Conservation (phyloP, 2,888 invertebrate species). For the Callinectes sapidus region DNA sequence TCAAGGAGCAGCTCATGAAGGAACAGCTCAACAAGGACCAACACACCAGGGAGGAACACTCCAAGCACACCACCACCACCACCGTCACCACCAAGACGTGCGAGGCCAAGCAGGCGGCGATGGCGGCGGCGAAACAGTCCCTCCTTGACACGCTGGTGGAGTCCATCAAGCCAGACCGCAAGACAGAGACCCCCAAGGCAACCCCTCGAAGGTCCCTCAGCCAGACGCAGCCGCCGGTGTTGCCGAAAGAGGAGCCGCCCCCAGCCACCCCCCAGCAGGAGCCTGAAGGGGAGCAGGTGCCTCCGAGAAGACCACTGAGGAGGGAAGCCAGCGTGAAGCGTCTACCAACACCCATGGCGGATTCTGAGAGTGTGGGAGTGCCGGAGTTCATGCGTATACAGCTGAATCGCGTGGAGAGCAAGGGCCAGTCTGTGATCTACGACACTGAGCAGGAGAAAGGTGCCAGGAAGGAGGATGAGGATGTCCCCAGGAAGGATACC, state of each 20-base stretch:
- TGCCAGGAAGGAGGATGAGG: not conserved
- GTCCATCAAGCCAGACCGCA: constrained; percentile 25
- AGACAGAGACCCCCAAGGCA: not conserved
- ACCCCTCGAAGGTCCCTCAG: not conserved
- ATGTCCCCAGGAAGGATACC: not conserved
- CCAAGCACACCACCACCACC: constrained; percentile 5
- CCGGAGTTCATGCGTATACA: constrained; percentile 72
- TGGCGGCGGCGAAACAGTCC: not conserved
- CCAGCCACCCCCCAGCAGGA: constrained; percentile 27
- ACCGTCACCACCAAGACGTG: not conserved
- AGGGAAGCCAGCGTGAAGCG: constrained; percentile 69
- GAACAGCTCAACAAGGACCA: not conserved
- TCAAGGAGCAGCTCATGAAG: not conserved
- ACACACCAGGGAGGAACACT: not conserved
- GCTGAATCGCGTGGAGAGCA: constrained; percentile 69
- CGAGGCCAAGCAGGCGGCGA: not conserved
- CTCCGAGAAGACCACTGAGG: constrained; percentile 61
- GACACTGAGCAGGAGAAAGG: constrained; percentile 63
- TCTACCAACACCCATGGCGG: not conserved
- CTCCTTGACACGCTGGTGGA: not conserved
- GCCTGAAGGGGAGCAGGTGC: constrained; percentile 33
- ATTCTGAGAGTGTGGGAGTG: constrained; percentile 47
- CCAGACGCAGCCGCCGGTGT: not conserved
- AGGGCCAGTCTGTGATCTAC: constrained; percentile 64
- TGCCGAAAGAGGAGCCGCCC: not conserved